Conservation (phyloP, 2,113 vertebrate species). For the Indicator maculatus region DNA sequence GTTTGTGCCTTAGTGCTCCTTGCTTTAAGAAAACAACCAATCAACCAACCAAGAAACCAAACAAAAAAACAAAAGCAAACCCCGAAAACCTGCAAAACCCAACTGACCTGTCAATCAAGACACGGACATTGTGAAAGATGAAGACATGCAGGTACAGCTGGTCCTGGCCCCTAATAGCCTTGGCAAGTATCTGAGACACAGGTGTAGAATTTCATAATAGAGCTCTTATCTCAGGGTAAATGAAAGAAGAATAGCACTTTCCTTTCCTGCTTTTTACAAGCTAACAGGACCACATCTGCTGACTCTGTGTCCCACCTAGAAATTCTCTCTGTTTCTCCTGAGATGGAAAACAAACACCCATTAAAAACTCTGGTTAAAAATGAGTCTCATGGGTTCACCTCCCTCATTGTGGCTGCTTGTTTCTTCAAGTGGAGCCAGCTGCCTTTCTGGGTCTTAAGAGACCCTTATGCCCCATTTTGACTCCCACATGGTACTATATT, state of each 20-base stretch:
- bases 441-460: neutral
- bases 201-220: neutral
- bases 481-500: neutral
- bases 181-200: neutral
- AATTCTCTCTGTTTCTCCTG: neutral
- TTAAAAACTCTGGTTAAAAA: neutral
- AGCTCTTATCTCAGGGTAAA: neutral
- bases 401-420: neutral
- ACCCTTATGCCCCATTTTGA: neutral
- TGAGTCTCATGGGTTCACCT: neutral
- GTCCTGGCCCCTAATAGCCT: neutral
- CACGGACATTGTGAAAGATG: neutral
- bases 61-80: neutral
- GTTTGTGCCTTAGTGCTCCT: neutral
- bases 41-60: neutral
- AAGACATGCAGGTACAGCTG: rapidly evolving
- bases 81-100: neutral
- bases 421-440: neutral
- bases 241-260: neutral
- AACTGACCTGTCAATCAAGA: neutral
- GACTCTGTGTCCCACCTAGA: neutral
- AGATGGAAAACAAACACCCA: neutral
- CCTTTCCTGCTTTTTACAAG: neutral
- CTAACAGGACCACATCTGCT: neutral
- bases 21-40: neutral